These are phyloP conservation scores for Hedychridium roseum DNA, from an alignment of 2,888 invertebrate genomes.

Conservation along the genomic window DNA sequence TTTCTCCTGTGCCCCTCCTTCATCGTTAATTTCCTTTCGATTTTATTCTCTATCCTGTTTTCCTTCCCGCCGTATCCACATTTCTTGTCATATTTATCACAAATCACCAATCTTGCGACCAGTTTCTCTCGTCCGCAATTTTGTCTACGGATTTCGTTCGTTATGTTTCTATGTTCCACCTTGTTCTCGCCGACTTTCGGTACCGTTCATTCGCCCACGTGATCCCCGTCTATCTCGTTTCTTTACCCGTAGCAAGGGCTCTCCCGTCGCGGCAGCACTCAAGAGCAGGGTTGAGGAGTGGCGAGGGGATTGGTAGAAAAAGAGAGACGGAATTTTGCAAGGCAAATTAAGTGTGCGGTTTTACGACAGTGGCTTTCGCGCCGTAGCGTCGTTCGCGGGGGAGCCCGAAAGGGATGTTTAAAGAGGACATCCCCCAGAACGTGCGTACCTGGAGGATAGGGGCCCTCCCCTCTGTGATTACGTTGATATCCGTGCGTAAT, in stretches of 20 bases:
- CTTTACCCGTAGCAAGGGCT: too few species aligned
- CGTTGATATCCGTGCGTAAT: constrained; percentile 25
- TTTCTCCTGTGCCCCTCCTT: constrained; percentile 15
- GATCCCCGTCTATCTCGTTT: too few species aligned
- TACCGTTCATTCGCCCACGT: constrained; percentile 28
- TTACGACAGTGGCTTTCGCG: constrained; percentile 57
- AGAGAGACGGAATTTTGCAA: constrained; percentile 59
- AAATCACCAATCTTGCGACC: too few species aligned
- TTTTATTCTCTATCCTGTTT: too few species aligned
- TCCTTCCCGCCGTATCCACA: constrained; percentile 16
- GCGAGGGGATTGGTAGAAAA: constrained; percentile 22
- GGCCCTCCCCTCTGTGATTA: constrained; percentile 19
- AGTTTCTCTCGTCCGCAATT: too few species aligned
- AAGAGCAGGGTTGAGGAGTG: too few species aligned
- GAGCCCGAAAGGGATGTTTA: constrained; percentile 49
- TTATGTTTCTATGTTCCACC: too few species aligned
- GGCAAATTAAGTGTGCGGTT: constrained; percentile 63
- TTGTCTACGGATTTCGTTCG: constrained; percentile 11
- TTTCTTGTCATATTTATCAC: constrained; percentile 7
- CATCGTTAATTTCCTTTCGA: constrained; percentile 14
- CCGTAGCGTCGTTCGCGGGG: constrained; percentile 33
- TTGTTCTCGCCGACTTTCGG: too few species aligned
- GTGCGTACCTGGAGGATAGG: constrained; percentile 17
- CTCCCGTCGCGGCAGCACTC: too few species aligned
- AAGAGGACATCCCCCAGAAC: constrained; percentile 36